Conservation (phyloP, 2,888 invertebrate genomes). For the Platycheirus albimanus region DNA sequence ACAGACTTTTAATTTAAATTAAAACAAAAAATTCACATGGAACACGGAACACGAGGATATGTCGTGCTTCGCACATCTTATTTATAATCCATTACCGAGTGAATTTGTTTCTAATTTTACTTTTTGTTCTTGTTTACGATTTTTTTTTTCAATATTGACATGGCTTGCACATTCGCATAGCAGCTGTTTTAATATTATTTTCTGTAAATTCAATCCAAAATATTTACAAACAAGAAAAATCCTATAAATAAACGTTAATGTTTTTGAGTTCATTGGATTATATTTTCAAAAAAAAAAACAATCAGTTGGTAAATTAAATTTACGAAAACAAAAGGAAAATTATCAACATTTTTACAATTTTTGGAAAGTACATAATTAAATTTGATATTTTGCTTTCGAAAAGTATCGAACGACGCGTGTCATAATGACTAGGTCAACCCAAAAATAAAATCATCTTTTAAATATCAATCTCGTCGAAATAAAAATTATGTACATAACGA, state of each 20-base stretch:
- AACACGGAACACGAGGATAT: no score
- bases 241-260: constrained; percentile 2
- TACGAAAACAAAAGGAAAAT: not conserved
- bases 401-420: constrained; percentile 32
- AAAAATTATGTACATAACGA: not conserved
- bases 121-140: no score
- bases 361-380: no score
- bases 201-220: no score
- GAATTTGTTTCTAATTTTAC: no score
- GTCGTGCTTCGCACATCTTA: no score
- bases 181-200: not conserved
- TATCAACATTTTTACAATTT: not conserved
- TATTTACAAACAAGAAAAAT: not conserved
- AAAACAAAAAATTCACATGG: no score
- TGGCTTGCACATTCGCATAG: not conserved
- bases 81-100: no score
- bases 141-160: no score
- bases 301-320: not conserved
- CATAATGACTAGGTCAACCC: constrained; percentile 21
- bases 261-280: constrained; percentile 11
- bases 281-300: not conserved
- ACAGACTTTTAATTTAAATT: no score
- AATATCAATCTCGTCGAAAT: not conserved
- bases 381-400: no score
- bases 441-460: constrained; percentile 20